These are phyloP conservation scores for Penaeus monodon DNA, from an alignment of 2,888 invertebrate species.

Conservation along the genomic window DNA sequence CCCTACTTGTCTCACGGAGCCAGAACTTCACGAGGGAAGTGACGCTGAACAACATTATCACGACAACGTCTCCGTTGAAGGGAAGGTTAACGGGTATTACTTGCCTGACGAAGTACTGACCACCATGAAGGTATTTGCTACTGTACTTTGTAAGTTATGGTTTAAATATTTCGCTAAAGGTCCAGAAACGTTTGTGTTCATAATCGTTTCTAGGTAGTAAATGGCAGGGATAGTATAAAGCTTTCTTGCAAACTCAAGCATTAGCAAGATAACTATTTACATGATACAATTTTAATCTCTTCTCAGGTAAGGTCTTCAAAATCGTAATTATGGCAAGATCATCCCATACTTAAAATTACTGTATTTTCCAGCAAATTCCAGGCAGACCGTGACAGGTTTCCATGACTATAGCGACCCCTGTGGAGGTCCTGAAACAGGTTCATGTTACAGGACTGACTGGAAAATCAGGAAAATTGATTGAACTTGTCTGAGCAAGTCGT, in stretches of 20 bases:
- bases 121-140: not conserved
- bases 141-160: not conserved
- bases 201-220: no score
- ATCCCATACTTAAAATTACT: no score
- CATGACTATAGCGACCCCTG: not conserved
- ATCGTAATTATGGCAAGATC: no score
- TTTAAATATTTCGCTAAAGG: no score
- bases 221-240: no score
- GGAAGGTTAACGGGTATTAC: constrained; percentile 4
- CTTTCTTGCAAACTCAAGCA: no score
- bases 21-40: not conserved
- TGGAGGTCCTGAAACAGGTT: not conserved
- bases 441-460: not conserved
- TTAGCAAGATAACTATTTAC: no score
- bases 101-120: not conserved
- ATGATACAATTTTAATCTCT: no score
- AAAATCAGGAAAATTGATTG: not conserved
- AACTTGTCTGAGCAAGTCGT: not conserved
- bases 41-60: not conserved
- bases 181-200: no score
- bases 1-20: not conserved
- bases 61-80: not conserved
- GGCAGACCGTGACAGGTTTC: not conserved
- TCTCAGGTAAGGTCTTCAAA: no score
- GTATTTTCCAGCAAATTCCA: no score